phyloP scores from a whole-genome alignment of 2,888 invertebrate genomes.

The Zele albiditarsus region DNA sequence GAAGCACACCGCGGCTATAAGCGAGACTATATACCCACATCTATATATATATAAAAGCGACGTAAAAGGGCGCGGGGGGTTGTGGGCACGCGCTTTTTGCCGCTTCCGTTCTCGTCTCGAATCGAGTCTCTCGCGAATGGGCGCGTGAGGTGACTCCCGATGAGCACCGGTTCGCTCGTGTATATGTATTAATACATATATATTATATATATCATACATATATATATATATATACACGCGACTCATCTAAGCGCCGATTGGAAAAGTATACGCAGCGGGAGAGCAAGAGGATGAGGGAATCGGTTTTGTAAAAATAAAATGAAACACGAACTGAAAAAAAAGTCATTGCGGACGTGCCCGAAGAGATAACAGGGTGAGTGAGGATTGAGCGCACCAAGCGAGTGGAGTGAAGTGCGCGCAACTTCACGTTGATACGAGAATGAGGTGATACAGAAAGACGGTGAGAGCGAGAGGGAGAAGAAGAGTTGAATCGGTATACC shows the following conservation, averaged over 20 bases:
- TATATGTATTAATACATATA: constrained; percentile 12
- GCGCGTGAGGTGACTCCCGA: constrained; percentile 42
- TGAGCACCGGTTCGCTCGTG: constrained; percentile 12
- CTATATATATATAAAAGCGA: constrained; percentile 21
- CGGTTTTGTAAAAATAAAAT: constrained; percentile 18
- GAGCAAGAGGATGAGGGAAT: constrained; percentile 21
- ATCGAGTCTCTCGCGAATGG: constrained; percentile 41
- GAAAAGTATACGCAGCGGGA: constrained; percentile 35
- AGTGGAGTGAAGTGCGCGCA: background rate
- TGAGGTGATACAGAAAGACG: background rate
- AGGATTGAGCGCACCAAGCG: background rate
- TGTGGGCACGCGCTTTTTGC: constrained; percentile 47
- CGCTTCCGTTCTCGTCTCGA: constrained; percentile 52
- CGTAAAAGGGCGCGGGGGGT: background rate
- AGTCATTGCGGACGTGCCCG: constrained; percentile 49
- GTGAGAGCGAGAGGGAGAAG: background rate
- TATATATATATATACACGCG: background rate
- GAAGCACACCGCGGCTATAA: constrained; percentile 41
- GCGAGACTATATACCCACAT: constrained; percentile 42
- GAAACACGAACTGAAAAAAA: constrained; percentile 41
- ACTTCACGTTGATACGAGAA: background rate
- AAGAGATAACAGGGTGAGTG: constrained; percentile 44
- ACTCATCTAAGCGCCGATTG: constrained; percentile 40
- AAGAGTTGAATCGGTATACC: background rate
- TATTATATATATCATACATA: constrained; percentile 10